Base-by-base conservation (phyloP, 1,140 invertebrate genomes). In the Drosophila mayri region DNA sequence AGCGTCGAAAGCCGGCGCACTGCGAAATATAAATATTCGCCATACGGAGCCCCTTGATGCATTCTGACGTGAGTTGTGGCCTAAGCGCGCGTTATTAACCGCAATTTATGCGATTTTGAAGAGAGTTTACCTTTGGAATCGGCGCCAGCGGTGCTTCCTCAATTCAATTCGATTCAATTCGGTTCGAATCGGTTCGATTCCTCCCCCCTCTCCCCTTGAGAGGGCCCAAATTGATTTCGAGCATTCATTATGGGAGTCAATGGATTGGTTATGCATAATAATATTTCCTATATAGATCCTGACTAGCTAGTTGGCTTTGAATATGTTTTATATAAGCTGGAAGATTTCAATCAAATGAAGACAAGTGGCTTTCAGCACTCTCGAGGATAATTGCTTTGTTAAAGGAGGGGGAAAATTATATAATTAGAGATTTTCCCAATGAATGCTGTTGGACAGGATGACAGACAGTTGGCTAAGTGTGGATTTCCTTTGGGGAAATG, bases 41-140 rank as follows among this genome's bases (percentile, higher is more conserved):
- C 81, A 90, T 90, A 90, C 83, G 63, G 86, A 44, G 55, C 64
- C 71, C 78, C 83, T 90, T 90, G 85, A 90, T 90, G 82, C 85
- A 85, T 90, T 81, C 55, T 90, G 85, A 90, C 85, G 88, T 90
- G 85, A 90, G 85, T 90, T 90, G 85, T 90, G 85, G 85, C 85
- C 85, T 90, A 90, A 90, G 85, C 85, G 86, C 81, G 78, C 81
- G 81, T 90, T 88, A 88, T 90, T 88, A 88, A 88, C 81, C 85
- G 62, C 85, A 90, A 90, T 90, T 90, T 85, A 90, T 90, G 85
- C 78, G 85, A 70, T 85, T 85, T 90, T 81, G 74, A 90, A 88
- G 85, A 90, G 76, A 52, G 65, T 62, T 76, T 49, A 46, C 54
- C 28, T 46, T 37, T 32, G 58, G 62, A 66, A 55, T 55, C 70